phyloP scores from a whole-genome alignment of 2,113 vertebrate genomes.

The Heliornis fulica region DNA sequence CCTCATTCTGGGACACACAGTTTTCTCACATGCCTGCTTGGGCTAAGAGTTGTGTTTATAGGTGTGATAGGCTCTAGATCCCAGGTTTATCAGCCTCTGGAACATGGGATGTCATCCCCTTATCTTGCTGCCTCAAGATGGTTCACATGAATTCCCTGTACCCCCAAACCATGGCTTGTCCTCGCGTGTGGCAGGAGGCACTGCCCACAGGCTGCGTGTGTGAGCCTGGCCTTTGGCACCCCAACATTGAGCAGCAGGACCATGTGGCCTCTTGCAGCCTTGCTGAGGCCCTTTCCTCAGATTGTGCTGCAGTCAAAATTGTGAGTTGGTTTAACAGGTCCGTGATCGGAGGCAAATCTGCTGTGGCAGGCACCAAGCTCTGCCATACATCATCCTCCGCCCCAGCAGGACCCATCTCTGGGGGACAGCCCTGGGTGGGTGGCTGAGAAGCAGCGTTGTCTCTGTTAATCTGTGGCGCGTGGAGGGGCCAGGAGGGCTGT shows the following conservation, averaged over 20 bases:
- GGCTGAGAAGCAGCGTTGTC: not conserved
- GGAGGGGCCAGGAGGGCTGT: not conserved
- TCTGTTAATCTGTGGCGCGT: fast-evolving
- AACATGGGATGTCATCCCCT: not conserved
- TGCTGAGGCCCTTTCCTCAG: not conserved
- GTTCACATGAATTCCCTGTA: not conserved
- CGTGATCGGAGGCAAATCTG: not conserved
- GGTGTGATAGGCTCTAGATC: not conserved
- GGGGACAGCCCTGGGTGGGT: not conserved
- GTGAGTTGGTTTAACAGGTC: not conserved
- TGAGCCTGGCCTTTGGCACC: not conserved
- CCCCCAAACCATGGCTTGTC: not conserved
- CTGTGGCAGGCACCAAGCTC: not conserved
- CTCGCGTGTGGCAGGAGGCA: fast-evolving
- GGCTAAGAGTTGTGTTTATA: not conserved
- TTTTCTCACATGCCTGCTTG: not conserved
- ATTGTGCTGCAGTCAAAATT: not conserved
- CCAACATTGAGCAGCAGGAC: not conserved
- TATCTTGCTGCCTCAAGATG: not conserved
- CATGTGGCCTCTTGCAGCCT: not conserved
- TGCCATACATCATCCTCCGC: not conserved
- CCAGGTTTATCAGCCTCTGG: not conserved
- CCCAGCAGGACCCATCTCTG: not conserved
- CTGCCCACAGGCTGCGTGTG: not conserved
- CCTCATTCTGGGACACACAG: not conserved